Conservation (phyloP, 2,888 invertebrate genomes). For the Pseudococcus longispinus region DNA sequence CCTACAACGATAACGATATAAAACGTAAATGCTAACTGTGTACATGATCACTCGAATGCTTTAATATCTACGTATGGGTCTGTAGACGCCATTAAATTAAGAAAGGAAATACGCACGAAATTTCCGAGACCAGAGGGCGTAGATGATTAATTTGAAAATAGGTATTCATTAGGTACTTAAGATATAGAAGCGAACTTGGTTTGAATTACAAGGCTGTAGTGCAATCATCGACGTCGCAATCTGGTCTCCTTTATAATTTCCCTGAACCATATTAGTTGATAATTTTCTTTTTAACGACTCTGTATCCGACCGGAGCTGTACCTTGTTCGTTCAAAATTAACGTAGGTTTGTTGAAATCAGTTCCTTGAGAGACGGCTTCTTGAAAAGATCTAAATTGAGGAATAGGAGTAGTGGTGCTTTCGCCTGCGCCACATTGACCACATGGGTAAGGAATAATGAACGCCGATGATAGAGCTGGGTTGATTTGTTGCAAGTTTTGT, state of each 20-base stretch:
- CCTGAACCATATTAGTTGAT: not conserved
- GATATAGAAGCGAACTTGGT: not conserved
- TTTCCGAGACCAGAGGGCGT: constrained; percentile 6
- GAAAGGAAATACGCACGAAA: not conserved
- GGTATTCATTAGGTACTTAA: not conserved
- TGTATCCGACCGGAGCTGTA: not conserved
- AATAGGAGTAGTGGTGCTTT: not conserved
- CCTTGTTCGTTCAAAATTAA: constrained; percentile 22
- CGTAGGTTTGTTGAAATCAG: constrained; percentile 48
- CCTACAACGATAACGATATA: not conserved
- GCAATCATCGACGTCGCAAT: constrained; percentile 5
- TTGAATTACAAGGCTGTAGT: not conserved
- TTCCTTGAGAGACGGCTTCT: constrained; percentile 36
- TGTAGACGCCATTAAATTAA: not conserved
- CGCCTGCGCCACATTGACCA: not conserved
- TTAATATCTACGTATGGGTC: not conserved
- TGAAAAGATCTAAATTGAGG: constrained; percentile 40
- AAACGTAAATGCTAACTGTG: not conserved
- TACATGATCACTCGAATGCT: not conserved
- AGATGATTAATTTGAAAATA: not conserved
- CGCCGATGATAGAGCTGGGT: constrained; percentile 50
- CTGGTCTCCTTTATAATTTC: not conserved
- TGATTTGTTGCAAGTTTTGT: constrained; percentile 27
- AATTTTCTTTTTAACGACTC: constrained; percentile 20
- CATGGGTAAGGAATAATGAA: constrained; percentile 51